Conservation (phyloP, 2,797 vertebrate genomes). For the Sebastolobus altivelis region DNA sequence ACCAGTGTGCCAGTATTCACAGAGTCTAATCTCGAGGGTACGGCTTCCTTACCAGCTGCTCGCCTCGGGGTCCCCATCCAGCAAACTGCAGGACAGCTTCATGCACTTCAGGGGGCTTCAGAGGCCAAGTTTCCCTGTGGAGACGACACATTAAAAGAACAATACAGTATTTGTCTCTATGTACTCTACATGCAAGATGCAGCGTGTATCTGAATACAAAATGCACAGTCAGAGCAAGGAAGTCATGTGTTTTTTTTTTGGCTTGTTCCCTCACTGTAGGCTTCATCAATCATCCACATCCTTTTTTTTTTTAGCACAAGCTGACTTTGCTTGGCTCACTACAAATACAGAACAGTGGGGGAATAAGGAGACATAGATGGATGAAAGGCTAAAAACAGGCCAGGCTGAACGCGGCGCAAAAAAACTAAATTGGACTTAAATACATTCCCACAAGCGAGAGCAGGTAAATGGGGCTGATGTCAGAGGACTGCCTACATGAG, state of each 20-base stretch:
- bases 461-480: slow-evolving; percentile 42
- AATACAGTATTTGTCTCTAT: neutral
- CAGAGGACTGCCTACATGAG: slow-evolving; percentile 16
- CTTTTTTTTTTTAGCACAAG: slow-evolving; percentile 53
- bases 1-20: slow-evolving; percentile 20
- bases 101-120: slow-evolving; percentile 94
- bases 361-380: slow-evolving; percentile 64
- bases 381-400: slow-evolving; percentile 66
- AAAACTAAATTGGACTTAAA: slow-evolving; percentile 36
- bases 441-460: slow-evolving; percentile 31
- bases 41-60: slow-evolving; percentile 93
- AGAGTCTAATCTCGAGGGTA: slow-evolving; percentile 29
- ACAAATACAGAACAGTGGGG: slow-evolving; percentile 57
- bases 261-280: slow-evolving; percentile 36
- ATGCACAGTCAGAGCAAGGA: slow-evolving; percentile 30
- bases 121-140: slow-evolving; percentile 90
- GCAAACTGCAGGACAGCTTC: slow-evolving; percentile 93
- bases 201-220: slow-evolving; percentile 22
- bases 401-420: slow-evolving; percentile 6
- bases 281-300: slow-evolving; percentile 69
- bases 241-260: slow-evolving; percentile 11
- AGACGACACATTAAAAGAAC: slow-evolving; percentile 23
- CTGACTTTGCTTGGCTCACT: slow-evolving; percentile 55
- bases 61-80: slow-evolving; percentile 95
- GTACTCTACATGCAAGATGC: neutral